A percentile compares a stretch with the other conserved stretches of the same genome.
These are phyloP conservation scores for Triplophysa rosa DNA, from an alignment of 2,113 vertebrate genomes.

Conservation along the genomic window DNA sequence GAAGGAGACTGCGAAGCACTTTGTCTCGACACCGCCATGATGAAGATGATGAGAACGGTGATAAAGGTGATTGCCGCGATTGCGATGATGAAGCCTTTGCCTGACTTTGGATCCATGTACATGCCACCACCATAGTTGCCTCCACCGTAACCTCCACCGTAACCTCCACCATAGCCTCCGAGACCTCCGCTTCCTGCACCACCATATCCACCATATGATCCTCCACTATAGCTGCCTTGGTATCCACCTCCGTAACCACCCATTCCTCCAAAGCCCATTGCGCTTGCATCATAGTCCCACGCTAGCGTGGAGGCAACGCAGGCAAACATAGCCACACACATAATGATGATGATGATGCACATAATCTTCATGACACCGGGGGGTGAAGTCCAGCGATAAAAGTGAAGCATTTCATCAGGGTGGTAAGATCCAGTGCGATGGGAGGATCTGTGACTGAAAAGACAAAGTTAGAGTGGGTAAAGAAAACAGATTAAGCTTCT, in stretches of 20 bases:
- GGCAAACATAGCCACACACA: constrained; percentile 86
- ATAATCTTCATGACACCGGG: constrained; percentile 91
- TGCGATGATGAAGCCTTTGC: constrained; percentile 86
- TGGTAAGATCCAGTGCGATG: constrained; percentile 80
- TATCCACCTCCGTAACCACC: constrained; percentile 35
- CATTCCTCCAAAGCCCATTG: constrained; percentile 65
- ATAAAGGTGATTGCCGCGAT: constrained; percentile 84
- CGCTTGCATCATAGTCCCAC: constrained; percentile 80
- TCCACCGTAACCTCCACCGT: constrained; percentile 51
- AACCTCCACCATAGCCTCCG: constrained; percentile 45
- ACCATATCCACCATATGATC: constrained; percentile 47
- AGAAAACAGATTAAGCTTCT: not conserved
- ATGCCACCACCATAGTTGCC: constrained; percentile 51
- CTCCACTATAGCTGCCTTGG: constrained; percentile 17
- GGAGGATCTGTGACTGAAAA: constrained; percentile 72
- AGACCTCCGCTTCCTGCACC: constrained; percentile 59
- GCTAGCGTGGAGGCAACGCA: constrained; percentile 88
- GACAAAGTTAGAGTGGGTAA: not conserved
- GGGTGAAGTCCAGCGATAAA: constrained; percentile 85
- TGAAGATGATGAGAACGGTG: constrained; percentile 77
- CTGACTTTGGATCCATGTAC: constrained; percentile 80
- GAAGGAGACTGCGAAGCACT: constrained; percentile 69
- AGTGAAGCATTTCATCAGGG: constrained; percentile 79
- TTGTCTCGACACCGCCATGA: constrained; percentile 79
- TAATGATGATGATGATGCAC: constrained; percentile 81